Evolutionary conservation across 2,888 invertebrate genomes (phyloP).

Genomic region (Lymantria dispar): DNA sequence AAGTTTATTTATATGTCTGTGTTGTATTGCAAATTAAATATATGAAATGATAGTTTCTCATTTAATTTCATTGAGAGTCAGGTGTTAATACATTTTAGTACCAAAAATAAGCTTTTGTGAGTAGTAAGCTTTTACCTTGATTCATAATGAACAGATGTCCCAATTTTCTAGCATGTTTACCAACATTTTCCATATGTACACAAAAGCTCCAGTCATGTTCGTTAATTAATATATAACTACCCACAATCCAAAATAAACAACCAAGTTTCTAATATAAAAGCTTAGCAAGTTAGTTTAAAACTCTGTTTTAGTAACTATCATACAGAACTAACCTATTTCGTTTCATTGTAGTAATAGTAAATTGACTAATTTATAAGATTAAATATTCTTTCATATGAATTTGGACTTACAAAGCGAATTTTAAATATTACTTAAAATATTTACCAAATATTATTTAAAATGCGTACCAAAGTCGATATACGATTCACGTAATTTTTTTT

Average conservation of each 20-base stretch:
- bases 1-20: too few species aligned
- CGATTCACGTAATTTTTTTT: background rate
- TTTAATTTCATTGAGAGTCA: too few species aligned
- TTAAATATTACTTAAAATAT: too few species aligned
- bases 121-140: slow-evolving; percentile 1
- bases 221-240: slow-evolving; percentile 54
- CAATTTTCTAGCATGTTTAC: background rate
- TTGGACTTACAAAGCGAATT: too few species aligned
- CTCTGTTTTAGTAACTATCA: slow-evolving; percentile 50
- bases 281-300: slow-evolving; percentile 60
- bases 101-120: too few species aligned
- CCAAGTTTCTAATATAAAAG: slow-evolving; percentile 64
- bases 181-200: background rate
- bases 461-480: slow-evolving; percentile 1
- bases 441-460: background rate
- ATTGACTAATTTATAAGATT: slow-evolving; percentile 71
- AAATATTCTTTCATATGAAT: slow-evolving; percentile 41
- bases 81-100: too few species aligned
- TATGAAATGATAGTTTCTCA: too few species aligned
- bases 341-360: slow-evolving; percentile 56
- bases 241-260: slow-evolving; percentile 71
- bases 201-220: background rate
- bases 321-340: slow-evolving; percentile 66
- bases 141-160: slow-evolving; percentile 1
- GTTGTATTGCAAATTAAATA: too few species aligned